Evolutionary conservation across 1,140 invertebrate species (phyloP), one percentile per base, ranked within the genome.

Genomic region (Alviniconcha marisindica): DNA sequence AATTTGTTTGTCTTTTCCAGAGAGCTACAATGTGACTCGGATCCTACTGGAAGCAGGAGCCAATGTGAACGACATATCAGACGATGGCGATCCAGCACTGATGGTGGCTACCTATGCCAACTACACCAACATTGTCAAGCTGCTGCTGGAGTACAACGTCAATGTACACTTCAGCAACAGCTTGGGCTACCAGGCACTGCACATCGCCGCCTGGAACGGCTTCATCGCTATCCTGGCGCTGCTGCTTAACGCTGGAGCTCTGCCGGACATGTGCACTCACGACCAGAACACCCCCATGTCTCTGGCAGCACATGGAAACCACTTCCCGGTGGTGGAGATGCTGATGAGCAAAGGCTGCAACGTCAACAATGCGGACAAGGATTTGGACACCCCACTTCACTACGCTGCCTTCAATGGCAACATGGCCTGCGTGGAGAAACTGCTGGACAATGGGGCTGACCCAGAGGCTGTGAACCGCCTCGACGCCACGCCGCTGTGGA

Each of bases 341-440:
- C 82, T 92, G n/a, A 71, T 92, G 24, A 83, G 87, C 3, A 80
- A 87, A 5, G 87, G 89, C 33, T 91, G 90, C 87, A 86, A 89
- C 38, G 87, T 91, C 0, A 91, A 92, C 83, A 91, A 89, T 81
- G 71, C 79, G 5, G 91, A 92, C 82, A 89, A 89, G 44, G 91
- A 92, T 71, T 31, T 74, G 5, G 90, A 92, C 73, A 91, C 90
- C 12, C 84, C 91, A 4, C 71, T 92, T 5, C 87, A 88, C 73
- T 92, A 90, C 86, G 90, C 91, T 51, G 74, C 90, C 14, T 91
- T 88, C 63, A 92, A 92, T 79, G 87, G 87, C 14, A 87, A 89
- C 78, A 48, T 83, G 36, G 81, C 85, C 33, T 83, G 83, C 48
- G 88, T 91, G 2, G 63, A 81, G 42, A 78, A 83, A 12, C 83